Conservation (phyloP, 2,113 vertebrate genomes). For the Thalassarche chlororhynchos region DNA sequence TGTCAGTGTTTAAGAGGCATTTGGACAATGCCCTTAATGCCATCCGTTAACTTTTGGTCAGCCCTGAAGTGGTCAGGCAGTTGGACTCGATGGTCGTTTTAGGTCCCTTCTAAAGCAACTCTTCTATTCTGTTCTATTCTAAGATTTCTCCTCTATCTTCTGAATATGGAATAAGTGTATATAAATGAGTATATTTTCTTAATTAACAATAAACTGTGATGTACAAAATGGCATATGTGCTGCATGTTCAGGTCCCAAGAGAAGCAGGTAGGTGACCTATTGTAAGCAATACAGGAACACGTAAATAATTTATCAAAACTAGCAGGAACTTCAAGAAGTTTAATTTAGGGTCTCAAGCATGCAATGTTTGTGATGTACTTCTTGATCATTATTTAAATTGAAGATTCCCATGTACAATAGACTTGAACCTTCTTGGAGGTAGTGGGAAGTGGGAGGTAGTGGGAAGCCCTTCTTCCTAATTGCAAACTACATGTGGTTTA, state of each 20-base stretch:
- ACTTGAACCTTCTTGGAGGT: not conserved
- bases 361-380: not conserved
- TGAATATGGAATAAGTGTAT: not conserved
- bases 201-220: not conserved
- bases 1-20: not conserved
- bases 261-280: not conserved
- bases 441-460: not conserved
- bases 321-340: not conserved
- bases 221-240: not conserved
- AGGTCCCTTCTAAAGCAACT: not conserved
- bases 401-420: not conserved
- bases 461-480: not conserved
- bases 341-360: not conserved
- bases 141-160: not conserved
- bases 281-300: not conserved
- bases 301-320: not conserved
- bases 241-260: not conserved
- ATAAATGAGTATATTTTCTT: not conserved
- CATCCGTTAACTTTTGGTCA: not conserved
- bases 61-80: too few species aligned
- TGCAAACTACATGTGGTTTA: not conserved
- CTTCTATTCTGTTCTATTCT: too few species aligned
- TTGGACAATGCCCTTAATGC: not conserved
- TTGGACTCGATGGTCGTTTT: not conserved
- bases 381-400: not conserved